Evolutionary conservation across 1,140 invertebrate genomes (phyloP), one percentile per base, ranked within the genome.

Genomic region (Drosophila repletoides): DNA sequence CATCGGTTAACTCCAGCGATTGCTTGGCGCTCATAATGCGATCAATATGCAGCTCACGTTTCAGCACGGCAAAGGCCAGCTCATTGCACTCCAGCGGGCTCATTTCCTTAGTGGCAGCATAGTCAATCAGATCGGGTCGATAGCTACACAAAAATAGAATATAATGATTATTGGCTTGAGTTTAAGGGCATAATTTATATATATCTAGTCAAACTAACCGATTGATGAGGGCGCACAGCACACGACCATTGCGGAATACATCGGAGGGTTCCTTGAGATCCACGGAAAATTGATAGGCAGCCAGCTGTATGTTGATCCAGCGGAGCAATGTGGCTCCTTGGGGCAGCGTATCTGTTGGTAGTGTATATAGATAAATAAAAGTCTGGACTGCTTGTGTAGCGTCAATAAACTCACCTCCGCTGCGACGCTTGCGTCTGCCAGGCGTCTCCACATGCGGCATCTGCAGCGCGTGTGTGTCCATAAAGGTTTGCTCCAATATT

Each of bases 41-140:
- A 17, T 93, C 90, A 71, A 97, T 94, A 33, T 94, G 75, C 52
- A 89, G 83, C 89, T 97, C 95, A 36, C 93, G 93, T 79, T 97
- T 95, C 3, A 97, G 92, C 45, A 95, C 93, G 88, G 96, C 94
- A 90, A 97, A 97, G 10, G 95, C 96, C 49, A 95, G 76, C 86
- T 97, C 95, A 91, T 96, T 96, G 88, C 96, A 96, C 72, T 93
- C 92, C 26, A 90, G 88, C 7, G 92, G 88, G 17, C 89, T 89
- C 72, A 95, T 94, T 45, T 94, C 92, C 53, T 93, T 93, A 22
- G 97, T 90, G 24, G 92, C 91, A 69, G 91, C 90, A 75, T 94
- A 95, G 79, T 97, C 95, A 45, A 98, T 92, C 12, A 98, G 91
- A 91, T 97, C 95, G n/a, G 97, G 97, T 66, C 96, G 92, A 91